phyloP scores from a whole-genome alignment of 2,797 vertebrate genomes.

The Tokudaia tokunoshimensis region DNA sequence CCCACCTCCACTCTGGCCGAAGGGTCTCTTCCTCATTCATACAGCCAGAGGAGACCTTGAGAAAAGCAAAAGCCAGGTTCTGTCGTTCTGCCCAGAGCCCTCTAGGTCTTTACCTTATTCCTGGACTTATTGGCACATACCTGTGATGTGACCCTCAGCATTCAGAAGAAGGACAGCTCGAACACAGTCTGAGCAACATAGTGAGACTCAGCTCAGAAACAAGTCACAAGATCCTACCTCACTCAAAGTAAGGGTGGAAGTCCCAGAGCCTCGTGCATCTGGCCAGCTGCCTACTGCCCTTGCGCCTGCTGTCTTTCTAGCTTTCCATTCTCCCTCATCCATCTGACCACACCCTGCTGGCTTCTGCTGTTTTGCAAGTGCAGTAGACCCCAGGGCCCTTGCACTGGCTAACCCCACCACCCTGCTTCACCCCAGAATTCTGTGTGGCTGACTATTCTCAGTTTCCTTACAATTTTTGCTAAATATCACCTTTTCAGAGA shows the following conservation, averaged over 20 bases:
- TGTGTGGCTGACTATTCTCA: background rate
- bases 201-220: background rate
- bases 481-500: background rate
- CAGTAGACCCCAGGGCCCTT: slow-evolving; percentile 46
- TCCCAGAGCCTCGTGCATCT: background rate
- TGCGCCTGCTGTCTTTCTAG: background rate
- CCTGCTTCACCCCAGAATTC: background rate
- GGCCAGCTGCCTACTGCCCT: background rate
- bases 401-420: background rate
- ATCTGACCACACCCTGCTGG: background rate
- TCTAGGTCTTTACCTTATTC: background rate
- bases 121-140: background rate
- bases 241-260: background rate
- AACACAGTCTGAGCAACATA: background rate
- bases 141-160: background rate
- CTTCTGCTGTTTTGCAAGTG: background rate
- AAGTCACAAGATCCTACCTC: background rate
- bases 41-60: background rate
- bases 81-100: background rate
- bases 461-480: slow-evolving; percentile 31
- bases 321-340: background rate
- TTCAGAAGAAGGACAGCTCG: background rate
- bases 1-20: background rate
- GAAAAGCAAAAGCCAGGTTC: background rate
- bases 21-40: background rate